These are phyloP conservation scores for Drosophila algonquin DNA, from an alignment of 2,888 invertebrate species.

Conservation along the genomic window DNA sequence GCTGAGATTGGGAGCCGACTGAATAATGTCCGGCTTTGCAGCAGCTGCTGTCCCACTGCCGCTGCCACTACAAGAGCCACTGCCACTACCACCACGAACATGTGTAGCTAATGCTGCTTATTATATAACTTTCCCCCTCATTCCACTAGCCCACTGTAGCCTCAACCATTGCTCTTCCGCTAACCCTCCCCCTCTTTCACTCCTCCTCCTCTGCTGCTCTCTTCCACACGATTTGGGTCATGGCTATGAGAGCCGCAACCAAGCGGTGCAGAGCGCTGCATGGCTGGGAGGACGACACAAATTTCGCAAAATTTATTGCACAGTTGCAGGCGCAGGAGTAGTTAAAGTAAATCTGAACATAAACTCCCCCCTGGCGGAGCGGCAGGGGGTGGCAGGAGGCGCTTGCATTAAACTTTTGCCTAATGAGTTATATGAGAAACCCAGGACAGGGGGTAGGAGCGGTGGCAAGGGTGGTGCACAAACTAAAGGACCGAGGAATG, in stretches of 20 bases:
- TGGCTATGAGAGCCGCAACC: slow-evolving; percentile 37
- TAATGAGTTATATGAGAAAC: slow-evolving; percentile 67
- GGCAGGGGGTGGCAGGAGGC: slow-evolving; percentile 10
- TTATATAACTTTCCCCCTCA: slow-evolving; percentile 55
- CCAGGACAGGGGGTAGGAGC: not conserved
- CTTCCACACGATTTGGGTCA: slow-evolving; percentile 54
- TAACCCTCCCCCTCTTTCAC: not conserved
- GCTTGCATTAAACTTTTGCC: slow-evolving; percentile 62
- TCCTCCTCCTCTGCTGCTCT: not conserved
- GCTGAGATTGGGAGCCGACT: slow-evolving; percentile 53
- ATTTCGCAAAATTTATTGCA: slow-evolving; percentile 71
- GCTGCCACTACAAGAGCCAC: slow-evolving; percentile 5
- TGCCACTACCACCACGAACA: slow-evolving; percentile 36
- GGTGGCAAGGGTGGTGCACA: not conserved
- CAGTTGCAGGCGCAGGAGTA: slow-evolving; percentile 70
- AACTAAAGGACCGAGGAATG: slow-evolving; percentile 38
- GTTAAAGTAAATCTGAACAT: slow-evolving; percentile 71
- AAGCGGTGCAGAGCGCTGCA: slow-evolving; percentile 5
- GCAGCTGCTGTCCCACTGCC: slow-evolving; percentile 14
- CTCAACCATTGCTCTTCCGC: not conserved
- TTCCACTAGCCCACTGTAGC: slow-evolving; percentile 2
- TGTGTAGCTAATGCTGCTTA: slow-evolving; percentile 68
- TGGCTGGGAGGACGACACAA: slow-evolving; percentile 46
- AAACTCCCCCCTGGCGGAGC: slow-evolving; percentile 32
- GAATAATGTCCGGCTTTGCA: slow-evolving; percentile 36